Base-by-base conservation (phyloP, 2,888 invertebrate species). In the Drosophila nr. perissopoda region DNA sequence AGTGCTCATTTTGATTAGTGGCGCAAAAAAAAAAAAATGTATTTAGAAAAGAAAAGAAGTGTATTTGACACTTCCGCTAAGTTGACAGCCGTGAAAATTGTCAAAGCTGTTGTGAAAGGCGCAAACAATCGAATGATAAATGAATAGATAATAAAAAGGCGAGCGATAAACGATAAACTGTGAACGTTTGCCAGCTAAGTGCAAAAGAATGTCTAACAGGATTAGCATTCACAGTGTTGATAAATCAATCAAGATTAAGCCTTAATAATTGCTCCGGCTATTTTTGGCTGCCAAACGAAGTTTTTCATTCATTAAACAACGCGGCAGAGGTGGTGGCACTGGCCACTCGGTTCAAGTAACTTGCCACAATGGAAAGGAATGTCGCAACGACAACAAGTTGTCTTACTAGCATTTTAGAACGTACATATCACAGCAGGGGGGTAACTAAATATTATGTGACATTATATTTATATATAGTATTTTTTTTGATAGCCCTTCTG, bases 21-120 rank as follows among this genome's bases (percentile, higher is more conserved):
- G 33, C 27, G 29, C 21, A 58, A 70, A 46, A 58, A 58, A 31
- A 16, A 42, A 42, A 6, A 31, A 16, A 25, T 16, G 2, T 46
- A 8, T 46, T 46, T 46, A 16, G 46, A 8, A 21, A 57, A 4
- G 42, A 31, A 31, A 58, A 57, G 27, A 42, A 53, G 25, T 36
- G 70, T 60, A 66, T 65, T 84, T 88, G 88, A 79, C 81, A 90
- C 91, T 91, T 91, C 91, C 91, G 91, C 90, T 84, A 91, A 89
- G 83, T 86, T 87, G 89, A 89, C 91, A 91, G 79, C 77, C 83
- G 87, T 91, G 81, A 86, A 87, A 85, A 84, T 82, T 90, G 89
- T 84, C 79, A 76, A 78, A 71, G 81, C 65, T 84, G 85, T 75
- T 85, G 88, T 87, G 78, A 78, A 81, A 79, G 81, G 71, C 62